Base-by-base conservation (phyloP, 2,888 invertebrate genomes). In the Exephanes ischioxanthus region DNA sequence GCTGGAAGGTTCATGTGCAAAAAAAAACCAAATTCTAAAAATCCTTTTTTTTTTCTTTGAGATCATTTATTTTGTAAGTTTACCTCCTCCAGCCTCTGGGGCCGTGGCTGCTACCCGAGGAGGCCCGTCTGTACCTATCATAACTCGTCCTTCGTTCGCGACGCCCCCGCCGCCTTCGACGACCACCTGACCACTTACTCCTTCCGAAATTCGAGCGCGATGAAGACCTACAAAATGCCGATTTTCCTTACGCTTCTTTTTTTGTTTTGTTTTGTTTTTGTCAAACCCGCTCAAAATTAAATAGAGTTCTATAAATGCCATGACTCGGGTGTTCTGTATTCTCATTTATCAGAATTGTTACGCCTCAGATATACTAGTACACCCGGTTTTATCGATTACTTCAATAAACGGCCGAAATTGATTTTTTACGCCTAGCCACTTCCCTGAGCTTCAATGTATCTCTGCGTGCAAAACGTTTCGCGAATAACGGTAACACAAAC, bases 41-140 rank as follows among this genome's bases (percentile, higher is more conserved):
- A 30, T 37, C 19, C 14, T 37, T 48, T 9, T 37, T 76, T 63
- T 26, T 30, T 63, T 66, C 48, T 7, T 30, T 67, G 26, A 26
- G 41, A 70, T 48, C 26, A 33, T 58, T 19, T 53, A n/a, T 51
- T 79, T 53, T 41, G 51, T 48, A 80, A 80, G 45, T 87, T 92
- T 92, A 93, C 93, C 93, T 93, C 90, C 91, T 90, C 89, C 89
- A 90, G 86, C 89, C 89, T 88, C 86, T 89, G 80, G 90, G 90
- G 79, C 84, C 86, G 76, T 89, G 89, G 88, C 88, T 90, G 88
- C 89, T 90, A 81, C 87, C 85, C 37, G 91, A 89, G 77, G 92
- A 91, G 80, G 87, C 81, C 19, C 89, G 88, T 55, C 90, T 90
- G 86, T 90, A 87, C 80, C 90, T 93, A 88, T 91, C 88, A 86